Base-by-base conservation (phyloP, 2,113 vertebrate genomes). In the Hemiprocne comata region DNA sequence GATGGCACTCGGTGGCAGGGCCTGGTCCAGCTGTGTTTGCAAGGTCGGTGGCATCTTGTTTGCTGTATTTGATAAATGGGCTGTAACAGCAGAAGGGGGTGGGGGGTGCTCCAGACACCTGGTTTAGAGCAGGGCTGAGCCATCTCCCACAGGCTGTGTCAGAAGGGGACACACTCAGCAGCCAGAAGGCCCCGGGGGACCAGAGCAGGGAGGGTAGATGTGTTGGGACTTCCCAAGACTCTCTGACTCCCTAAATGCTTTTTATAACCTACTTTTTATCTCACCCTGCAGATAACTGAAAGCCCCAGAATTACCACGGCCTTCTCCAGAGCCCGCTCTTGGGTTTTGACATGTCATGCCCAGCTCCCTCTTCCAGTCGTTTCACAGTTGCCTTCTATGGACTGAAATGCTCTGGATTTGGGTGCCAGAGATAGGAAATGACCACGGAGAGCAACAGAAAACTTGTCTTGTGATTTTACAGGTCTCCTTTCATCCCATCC, bases 291-390 rank as follows among this genome's bases (percentile, higher is more conserved):
- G 71, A 7, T 51, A 46, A 64, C 7, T 34, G 31, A 53, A 46
- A 11, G 36, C 11, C 31, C 13, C 44, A 69, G 80, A 46, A 33
- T 7, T 29, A 6, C 34, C 62, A 55, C 0, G 0, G 9, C 20
- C 34, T 60, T 23, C 67, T 57, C 83, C 76, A 73, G 57, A 2
- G 1, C 7, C 50, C 40, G 48, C 55, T 34, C 31, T 28, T 40
- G 48, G 31, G 9, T 20, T 76, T 46, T 46, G 48, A 9, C 1
- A 1, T 4, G 8, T 48, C 3, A 0, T 0, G 1, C 11, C 46
- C 26, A 54, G 11, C 4, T 18, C 6, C 72, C 38, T 67, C 64
- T 51, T 83, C 34, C 64, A 21, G 23, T 28, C 19, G 9, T 13
- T 79, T 60, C 24, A 44, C 26, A 72, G 5, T 1, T n/a, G 17